A percentile compares a stretch with the other conserved stretches of the same genome.
Conservation (phyloP, 1,140 invertebrate species). For the Euschistus heros region DNA sequence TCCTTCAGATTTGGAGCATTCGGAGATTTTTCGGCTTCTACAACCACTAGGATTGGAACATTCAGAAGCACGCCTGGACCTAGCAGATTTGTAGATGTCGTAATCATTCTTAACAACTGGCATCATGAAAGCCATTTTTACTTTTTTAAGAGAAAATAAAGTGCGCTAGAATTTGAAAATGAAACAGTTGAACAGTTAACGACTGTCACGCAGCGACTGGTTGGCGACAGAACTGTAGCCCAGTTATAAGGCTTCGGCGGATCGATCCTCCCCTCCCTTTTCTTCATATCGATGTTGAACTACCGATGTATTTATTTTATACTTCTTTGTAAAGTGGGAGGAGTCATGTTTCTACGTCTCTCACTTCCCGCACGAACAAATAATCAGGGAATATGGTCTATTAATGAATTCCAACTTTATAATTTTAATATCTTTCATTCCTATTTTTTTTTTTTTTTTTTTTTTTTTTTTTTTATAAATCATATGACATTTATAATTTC, state of each 20-base stretch:
- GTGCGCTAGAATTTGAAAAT: background rate
- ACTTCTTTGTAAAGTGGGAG: background rate
- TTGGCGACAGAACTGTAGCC: background rate
- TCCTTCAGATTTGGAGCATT: slow-evolving; percentile 66
- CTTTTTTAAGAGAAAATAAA: background rate
- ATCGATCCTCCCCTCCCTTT: slow-evolving; percentile 4
- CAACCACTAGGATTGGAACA: slow-evolving; percentile 53
- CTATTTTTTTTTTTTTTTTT: too few relatives aligned
- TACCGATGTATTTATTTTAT: too few relatives aligned
- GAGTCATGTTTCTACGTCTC: background rate
- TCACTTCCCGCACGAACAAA: background rate
- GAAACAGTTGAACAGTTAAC: background rate
- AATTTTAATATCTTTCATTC: too few relatives aligned
- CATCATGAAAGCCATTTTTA: slow-evolving; percentile 84
- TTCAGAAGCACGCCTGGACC: slow-evolving; percentile 59
- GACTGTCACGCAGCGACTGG: slow-evolving; percentile 8
- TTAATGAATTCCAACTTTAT: too few relatives aligned
- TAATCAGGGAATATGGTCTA: background rate
- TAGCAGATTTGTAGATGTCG: slow-evolving; percentile 78
- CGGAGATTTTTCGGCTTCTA: slow-evolving; percentile 63
- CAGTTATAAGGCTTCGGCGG: background rate
- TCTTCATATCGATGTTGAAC: background rate
- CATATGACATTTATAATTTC: too few relatives aligned
- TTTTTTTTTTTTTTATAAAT: too few relatives aligned
- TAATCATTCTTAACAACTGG: slow-evolving; percentile 85